Conservation (phyloP, 2,888 invertebrate genomes). For the Aphrophora alni region DNA sequence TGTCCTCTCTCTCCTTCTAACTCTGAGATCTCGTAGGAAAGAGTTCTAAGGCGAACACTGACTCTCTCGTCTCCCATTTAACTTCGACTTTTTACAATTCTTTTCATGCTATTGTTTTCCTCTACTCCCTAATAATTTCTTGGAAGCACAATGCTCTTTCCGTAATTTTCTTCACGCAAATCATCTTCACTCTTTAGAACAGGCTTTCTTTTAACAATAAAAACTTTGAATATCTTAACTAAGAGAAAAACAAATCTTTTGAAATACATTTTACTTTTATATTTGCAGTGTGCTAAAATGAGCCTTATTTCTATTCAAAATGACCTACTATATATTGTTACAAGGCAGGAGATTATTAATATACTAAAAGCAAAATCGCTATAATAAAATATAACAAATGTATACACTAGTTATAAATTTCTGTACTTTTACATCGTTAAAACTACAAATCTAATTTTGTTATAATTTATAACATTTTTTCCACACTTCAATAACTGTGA, state of each 20-base stretch:
- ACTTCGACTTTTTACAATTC: constrained; percentile 1
- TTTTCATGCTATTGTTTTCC: constrained; percentile 1
- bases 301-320: no score
- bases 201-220: neutral
- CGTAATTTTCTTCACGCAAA: neutral
- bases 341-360: no score
- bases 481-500: no score
- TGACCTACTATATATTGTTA: no score
- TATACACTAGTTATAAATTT: no score
- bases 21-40: neutral
- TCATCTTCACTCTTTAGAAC: neutral
- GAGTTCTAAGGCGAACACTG: neutral
- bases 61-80: neutral
- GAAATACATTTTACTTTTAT: no score
- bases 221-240: neutral
- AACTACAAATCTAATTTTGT: no score
- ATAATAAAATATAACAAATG: no score
- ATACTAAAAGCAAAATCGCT: no score
- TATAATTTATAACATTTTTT: no score
- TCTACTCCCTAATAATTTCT: neutral
- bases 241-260: neutral
- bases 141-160: neutral
- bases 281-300: no score
- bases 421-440: no score
- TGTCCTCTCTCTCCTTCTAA: neutral